phyloP scores from a whole-genome alignment of 2,797 vertebrate species.

The Aldrovandia affinis region DNA sequence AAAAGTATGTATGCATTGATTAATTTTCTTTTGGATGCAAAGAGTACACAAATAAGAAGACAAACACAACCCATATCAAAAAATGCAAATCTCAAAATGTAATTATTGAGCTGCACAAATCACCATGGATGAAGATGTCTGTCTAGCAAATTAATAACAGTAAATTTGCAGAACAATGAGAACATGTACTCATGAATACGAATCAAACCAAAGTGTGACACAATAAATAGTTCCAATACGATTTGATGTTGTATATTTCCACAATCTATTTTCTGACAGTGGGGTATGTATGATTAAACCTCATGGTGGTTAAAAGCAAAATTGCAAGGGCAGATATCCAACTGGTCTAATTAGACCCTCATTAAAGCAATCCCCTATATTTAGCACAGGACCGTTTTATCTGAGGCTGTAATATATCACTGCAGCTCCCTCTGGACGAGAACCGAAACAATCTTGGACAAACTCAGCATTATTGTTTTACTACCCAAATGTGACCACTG shows the following conservation, averaged over 20 bases:
- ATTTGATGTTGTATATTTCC: neutral
- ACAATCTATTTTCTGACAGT: neutral
- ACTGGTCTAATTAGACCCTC: neutral
- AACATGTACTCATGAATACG: too few relatives aligned
- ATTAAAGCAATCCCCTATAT: slow-evolving; percentile 9
- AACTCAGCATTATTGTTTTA: neutral
- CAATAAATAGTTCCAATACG: neutral
- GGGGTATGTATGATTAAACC: neutral
- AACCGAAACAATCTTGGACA: neutral
- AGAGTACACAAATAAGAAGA: too few relatives aligned
- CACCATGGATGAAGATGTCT: too few relatives aligned
- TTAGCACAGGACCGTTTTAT: slow-evolving; percentile 20
- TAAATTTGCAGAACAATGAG: too few relatives aligned
- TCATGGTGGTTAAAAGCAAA: slow-evolving; percentile 2
- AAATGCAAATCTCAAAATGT: too few relatives aligned
- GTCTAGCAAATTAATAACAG: too few relatives aligned
- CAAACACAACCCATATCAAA: too few relatives aligned
- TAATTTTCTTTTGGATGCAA: too few relatives aligned
- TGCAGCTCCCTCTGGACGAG: neutral
- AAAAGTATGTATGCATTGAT: too few relatives aligned
- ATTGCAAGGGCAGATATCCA: neutral
- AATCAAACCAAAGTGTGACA: neutral
- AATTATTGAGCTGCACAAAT: too few relatives aligned
- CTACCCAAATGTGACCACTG: neutral
- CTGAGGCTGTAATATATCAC: neutral